Conservation (phyloP, 2,113 vertebrate species). For the Crypturellus undulatus region DNA sequence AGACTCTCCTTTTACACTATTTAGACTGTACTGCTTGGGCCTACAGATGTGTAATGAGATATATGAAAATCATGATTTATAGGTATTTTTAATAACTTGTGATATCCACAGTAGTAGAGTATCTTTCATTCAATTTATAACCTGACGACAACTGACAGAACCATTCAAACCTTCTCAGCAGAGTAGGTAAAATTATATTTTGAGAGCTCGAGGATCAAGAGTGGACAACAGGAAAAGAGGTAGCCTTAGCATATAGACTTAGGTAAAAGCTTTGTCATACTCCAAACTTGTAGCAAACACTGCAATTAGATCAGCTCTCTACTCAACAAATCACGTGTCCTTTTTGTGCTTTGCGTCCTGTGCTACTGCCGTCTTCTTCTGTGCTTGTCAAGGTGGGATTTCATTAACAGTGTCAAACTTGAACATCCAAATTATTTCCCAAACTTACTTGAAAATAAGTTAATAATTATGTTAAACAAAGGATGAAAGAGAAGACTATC, state of each 20-base stretch:
- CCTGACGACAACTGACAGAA: neutral
- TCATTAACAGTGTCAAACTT: neutral
- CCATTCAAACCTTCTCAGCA: neutral
- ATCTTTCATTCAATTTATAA: neutral
- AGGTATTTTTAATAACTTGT: neutral
- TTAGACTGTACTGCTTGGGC: accelerated
- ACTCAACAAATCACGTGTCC: neutral
- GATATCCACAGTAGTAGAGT: neutral
- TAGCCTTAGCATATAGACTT: neutral
- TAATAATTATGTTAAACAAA: neutral
- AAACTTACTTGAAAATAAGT: neutral
- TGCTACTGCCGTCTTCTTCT: neutral
- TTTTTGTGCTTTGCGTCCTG: neutral
- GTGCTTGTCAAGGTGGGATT: neutral
- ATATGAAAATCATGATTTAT: neutral
- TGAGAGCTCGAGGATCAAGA: neutral
- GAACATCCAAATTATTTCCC: neutral
- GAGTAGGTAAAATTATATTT: neutral
- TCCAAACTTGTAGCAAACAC: neutral
- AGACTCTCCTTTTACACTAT: neutral
- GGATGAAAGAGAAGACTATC: neutral
- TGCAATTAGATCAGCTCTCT: neutral
- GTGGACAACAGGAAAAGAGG: accelerated
- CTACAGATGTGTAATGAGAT: neutral
- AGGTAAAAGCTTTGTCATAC: neutral